Evolutionary conservation across 2,888 invertebrate species (phyloP).

Genomic region (Ditylenchus weischeri): DNA sequence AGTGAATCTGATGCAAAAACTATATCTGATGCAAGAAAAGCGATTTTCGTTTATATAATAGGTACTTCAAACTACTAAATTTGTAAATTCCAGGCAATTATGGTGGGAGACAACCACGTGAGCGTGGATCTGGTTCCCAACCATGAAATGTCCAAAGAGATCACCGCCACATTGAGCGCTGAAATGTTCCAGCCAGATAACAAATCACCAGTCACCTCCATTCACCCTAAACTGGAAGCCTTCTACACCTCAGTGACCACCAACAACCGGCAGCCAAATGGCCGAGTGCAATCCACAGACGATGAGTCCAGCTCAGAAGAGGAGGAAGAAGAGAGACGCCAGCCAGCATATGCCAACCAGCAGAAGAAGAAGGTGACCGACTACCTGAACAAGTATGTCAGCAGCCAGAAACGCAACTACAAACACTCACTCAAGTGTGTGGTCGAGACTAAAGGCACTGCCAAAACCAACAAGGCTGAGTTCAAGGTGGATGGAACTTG

Average conservation of each 20-base stretch:
- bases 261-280: neutral
- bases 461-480: slow-evolving; percentile 16
- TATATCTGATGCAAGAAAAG: too few species aligned
- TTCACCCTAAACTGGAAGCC: slow-evolving; percentile 18
- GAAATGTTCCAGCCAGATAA: slow-evolving; percentile 22
- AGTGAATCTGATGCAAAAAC: too few species aligned
- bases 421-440: slow-evolving; percentile 19
- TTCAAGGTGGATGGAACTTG: slow-evolving; percentile 32
- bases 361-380: too few species aligned
- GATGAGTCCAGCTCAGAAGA: slow-evolving; percentile 2
- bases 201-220: slow-evolving; percentile 1
- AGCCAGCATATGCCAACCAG: slow-evolving; percentile 5
- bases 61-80: too few species aligned
- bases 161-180: slow-evolving; percentile 23
- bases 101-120: slow-evolving; percentile 43
- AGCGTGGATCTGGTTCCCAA: slow-evolving; percentile 32
- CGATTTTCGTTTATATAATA: too few species aligned
- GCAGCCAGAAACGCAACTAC: slow-evolving; percentile 15
- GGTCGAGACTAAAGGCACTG: slow-evolving; percentile 20
- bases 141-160: slow-evolving; percentile 17
- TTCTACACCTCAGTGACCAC: slow-evolving; percentile 24
- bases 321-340: slow-evolving; percentile 9
- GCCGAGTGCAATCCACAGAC: neutral
- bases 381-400: neutral
- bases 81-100: slow-evolving; percentile 2